Evolutionary conservation across 1,140 invertebrate species (phyloP).

Genomic region (Drosophila insularis): DNA sequence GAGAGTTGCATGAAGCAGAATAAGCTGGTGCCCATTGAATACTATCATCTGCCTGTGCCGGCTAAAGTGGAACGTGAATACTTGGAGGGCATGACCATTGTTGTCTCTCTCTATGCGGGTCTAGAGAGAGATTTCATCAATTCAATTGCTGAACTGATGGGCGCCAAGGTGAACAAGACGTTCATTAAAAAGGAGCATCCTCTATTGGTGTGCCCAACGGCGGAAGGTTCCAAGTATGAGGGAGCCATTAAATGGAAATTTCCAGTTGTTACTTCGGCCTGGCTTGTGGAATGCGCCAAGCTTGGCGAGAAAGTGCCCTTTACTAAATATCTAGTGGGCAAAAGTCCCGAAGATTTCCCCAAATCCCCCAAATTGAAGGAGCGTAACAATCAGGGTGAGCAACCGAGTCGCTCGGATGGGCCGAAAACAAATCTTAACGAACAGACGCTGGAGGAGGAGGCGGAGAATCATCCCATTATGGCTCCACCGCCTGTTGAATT

Average conservation of each 20-base stretch:
- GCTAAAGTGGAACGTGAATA: constrained; percentile 83
- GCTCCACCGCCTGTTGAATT: constrained; percentile 21
- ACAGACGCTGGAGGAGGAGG: constrained; percentile 15
- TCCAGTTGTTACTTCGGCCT: constrained; percentile 88
- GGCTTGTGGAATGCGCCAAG: constrained; percentile 89
- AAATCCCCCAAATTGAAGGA: constrained; percentile 55
- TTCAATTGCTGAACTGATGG: constrained; percentile 87
- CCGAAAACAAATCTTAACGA: neutral
- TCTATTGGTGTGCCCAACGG: constrained; percentile 87
- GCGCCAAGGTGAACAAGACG: constrained; percentile 85
- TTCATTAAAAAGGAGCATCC: constrained; percentile 84
- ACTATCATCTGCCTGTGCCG: constrained; percentile 86
- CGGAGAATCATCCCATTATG: constrained; percentile 36
- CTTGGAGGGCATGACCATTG: constrained; percentile 88
- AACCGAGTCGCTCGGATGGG: constrained; percentile 6
- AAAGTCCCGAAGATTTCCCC: constrained; percentile 73
- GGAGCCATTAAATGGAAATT: constrained; percentile 92
- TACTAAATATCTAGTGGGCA: constrained; percentile 85
- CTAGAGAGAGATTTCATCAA: constrained; percentile 88
- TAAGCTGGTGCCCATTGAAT: constrained; percentile 84
- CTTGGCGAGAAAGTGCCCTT: constrained; percentile 84
- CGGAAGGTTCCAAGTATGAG: constrained; percentile 90
- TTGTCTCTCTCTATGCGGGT: constrained; percentile 89
- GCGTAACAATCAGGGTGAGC: constrained; percentile 27
- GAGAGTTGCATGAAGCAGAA: constrained; percentile 86